Conservation (phyloP, 2,113 vertebrate genomes). For the Antennarius striatus region DNA sequence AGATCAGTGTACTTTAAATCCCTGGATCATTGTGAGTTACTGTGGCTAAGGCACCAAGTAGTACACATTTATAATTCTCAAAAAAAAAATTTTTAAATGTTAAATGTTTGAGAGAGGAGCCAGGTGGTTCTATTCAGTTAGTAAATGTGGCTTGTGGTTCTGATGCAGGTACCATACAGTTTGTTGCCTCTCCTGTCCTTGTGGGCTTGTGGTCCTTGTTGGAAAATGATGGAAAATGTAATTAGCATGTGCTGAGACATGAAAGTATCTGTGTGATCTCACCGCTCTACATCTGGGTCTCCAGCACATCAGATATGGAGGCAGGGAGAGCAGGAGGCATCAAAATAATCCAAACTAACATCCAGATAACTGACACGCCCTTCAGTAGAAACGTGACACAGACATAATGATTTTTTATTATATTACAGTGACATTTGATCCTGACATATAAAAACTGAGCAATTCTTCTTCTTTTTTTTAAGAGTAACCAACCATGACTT, state of each 20-base stretch:
- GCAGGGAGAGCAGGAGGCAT: conserved; percentile 14
- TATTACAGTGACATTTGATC: not conserved
- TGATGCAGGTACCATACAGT: conserved; percentile 9
- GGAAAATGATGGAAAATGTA: conserved; percentile 52
- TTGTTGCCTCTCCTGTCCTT: conserved; percentile 25
- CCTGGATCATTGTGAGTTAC: too few species aligned
- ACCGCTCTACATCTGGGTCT: conserved; percentile 20
- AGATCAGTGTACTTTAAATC: too few species aligned
- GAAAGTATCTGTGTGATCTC: conserved; percentile 26
- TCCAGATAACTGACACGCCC: not conserved
- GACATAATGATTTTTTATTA: conserved; percentile 9
- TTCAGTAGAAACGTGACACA: conserved; percentile 11
- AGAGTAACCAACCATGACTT: too few species aligned
- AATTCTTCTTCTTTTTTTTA: too few species aligned
- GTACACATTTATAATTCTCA: too few species aligned
- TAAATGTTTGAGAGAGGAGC: too few species aligned
- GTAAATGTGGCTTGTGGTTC: too few species aligned
- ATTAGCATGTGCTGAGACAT: conserved; percentile 42
- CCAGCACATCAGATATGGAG: conserved; percentile 1
- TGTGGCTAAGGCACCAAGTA: too few species aligned
- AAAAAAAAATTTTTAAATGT: too few species aligned
- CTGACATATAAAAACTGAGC: not conserved
- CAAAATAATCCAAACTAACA: conserved; percentile 7
- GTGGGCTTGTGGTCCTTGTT: conserved; percentile 14
- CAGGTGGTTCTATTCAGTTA: too few species aligned